A percentile compares a stretch with the other conserved stretches of the same genome.
phyloP scores from a whole-genome alignment of 2,888 invertebrate genomes.

The Drosophila kambysellisi region DNA sequence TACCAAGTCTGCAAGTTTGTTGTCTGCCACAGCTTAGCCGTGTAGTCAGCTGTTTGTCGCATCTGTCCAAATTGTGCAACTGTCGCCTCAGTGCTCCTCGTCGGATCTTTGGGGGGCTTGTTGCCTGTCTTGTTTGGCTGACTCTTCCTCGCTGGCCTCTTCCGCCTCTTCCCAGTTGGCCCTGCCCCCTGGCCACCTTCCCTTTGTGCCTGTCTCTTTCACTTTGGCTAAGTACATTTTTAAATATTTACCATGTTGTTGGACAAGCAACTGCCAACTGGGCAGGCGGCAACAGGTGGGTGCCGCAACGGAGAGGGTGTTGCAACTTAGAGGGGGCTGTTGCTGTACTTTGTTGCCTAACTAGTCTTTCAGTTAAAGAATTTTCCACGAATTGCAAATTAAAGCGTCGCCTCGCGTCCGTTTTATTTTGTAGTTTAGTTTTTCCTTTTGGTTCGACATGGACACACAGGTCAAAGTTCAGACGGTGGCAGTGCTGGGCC shows the following conservation, averaged over 20 bases:
- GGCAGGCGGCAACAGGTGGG: conserved; percentile 26
- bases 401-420: conserved; percentile 64
- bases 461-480: conserved; percentile 72
- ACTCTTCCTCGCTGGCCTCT: too few relatives aligned
- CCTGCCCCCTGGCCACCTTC: conserved; percentile 16
- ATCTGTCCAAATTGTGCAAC: conserved; percentile 70
- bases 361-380: conserved; percentile 67
- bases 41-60: conserved; percentile 72
- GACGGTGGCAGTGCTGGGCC: conserved; percentile 58
- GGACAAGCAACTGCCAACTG: conserved; percentile 53
- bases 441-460: conserved; percentile 40
- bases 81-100: conserved; percentile 59
- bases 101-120: conserved; percentile 11
- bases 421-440: conserved; percentile 28
- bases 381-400: conserved; percentile 83
- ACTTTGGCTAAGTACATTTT: conserved; percentile 78
- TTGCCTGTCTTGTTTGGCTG: conserved; percentile 31
- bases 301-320: conserved; percentile 1
- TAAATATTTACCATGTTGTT: conserved; percentile 78
- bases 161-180: conserved; percentile 8
- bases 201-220: conserved; percentile 68
- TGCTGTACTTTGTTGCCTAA: conserved; percentile 41
- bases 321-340: neutral
- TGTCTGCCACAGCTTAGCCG: conserved; percentile 8
- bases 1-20: neutral